phyloP scores from a whole-genome alignment of 2,888 invertebrate genomes.

The Troides oblongomaculatus region DNA sequence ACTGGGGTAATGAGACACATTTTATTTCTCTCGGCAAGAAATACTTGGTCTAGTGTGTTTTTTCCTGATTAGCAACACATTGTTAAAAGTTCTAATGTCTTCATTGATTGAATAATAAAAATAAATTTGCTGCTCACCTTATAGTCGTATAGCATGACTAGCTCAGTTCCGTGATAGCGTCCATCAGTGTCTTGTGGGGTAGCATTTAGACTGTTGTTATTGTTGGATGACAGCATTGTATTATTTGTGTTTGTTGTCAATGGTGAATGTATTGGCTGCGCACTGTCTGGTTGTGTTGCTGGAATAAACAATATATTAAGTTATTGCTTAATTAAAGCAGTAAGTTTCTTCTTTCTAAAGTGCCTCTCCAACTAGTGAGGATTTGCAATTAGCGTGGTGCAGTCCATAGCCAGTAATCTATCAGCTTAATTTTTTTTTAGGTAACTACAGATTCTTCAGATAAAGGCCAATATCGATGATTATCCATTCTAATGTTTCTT shows the following conservation, averaged over 20 bases:
- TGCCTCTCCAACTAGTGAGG: too few species aligned
- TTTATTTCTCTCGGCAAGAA: too few species aligned
- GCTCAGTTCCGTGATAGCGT: conserved; percentile 92
- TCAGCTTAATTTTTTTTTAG: too few species aligned
- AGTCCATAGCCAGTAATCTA: too few species aligned
- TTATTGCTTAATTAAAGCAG: neutral
- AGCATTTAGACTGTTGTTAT: conserved; percentile 40
- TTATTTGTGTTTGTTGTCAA: conserved; percentile 49
- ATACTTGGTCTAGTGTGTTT: too few species aligned
- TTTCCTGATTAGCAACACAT: neutral
- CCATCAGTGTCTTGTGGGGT: conserved; percentile 81
- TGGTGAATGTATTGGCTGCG: conserved; percentile 50
- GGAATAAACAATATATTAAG: conserved; percentile 21
- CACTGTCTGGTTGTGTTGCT: conserved; percentile 63
- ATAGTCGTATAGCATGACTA: conserved; percentile 97
- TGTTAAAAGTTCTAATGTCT: neutral
- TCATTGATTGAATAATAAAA: neutral
- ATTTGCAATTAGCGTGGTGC: too few species aligned
- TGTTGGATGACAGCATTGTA: conserved; percentile 44
- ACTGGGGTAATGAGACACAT: too few species aligned
- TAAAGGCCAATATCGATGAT: too few species aligned
- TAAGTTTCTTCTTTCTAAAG: too few species aligned
- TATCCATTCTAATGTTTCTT: too few species aligned
- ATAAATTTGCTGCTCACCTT: conserved; percentile 76
- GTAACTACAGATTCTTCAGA: too few species aligned